These are phyloP conservation scores for Oreortyx pictus DNA, from an alignment of 2,797 vertebrate species.

Conservation along the genomic window DNA sequence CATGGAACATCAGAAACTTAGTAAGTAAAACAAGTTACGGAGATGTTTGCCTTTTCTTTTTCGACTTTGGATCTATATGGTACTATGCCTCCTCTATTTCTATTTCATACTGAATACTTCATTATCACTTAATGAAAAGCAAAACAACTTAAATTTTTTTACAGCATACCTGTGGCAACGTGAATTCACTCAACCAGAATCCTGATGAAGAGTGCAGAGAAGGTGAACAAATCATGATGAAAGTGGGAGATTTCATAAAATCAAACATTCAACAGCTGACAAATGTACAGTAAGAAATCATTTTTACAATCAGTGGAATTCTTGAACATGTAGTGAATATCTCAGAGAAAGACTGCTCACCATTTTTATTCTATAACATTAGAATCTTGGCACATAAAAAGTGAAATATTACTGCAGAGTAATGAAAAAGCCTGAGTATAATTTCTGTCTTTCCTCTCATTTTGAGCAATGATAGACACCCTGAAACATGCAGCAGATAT, in stretches of 20 bases:
- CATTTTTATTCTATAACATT: neutral
- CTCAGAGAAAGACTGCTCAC: slow-evolving; percentile 33
- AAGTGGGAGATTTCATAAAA: neutral
- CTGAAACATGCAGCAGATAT: slow-evolving; percentile 10
- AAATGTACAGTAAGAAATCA: slow-evolving; percentile 17
- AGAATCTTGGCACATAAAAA: slow-evolving; percentile 26
- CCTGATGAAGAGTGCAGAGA: neutral
- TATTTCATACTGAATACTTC: neutral
- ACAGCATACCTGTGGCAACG: neutral
- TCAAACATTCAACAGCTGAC: slow-evolving; percentile 16
- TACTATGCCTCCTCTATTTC: neutral
- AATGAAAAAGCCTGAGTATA: slow-evolving; percentile 51
- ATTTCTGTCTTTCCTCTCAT: slow-evolving; percentile 28
- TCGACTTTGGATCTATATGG: neutral
- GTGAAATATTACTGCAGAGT: slow-evolving; percentile 55
- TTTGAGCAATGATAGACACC: slow-evolving; percentile 37
- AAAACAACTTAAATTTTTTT: neutral
- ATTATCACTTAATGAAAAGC: neutral
- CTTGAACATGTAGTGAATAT: slow-evolving; percentile 34
- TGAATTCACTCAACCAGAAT: neutral
- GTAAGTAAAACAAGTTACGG: neutral
- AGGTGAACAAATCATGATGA: slow-evolving; percentile 4
- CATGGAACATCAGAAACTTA: neutral
- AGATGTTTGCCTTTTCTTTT: neutral
- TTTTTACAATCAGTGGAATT: slow-evolving; percentile 22